Evolutionary conservation across 2,797 vertebrate genomes (phyloP).

Genomic region (Anas acuta): DNA sequence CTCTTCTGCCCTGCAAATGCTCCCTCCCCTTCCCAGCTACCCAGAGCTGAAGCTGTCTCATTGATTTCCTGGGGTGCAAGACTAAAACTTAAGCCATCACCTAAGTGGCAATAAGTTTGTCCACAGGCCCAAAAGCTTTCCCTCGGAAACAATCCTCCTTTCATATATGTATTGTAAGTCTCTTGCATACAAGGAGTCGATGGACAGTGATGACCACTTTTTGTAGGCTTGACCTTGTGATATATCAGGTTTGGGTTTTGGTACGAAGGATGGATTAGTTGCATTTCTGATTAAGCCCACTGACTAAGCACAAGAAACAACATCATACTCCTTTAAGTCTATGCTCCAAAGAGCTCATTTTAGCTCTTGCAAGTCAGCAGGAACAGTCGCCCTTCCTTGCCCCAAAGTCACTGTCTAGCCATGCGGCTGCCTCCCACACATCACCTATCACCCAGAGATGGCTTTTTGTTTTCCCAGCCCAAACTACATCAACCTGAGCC

Average conservation of each 20-base stretch:
- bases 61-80: background rate
- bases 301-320: background rate
- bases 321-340: background rate
- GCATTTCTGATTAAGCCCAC: background rate
- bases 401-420: background rate
- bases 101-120: background rate
- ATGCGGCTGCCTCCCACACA: background rate
- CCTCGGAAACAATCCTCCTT: background rate
- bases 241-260: background rate
- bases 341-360: background rate
- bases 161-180: rapidly evolving
- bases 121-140: background rate
- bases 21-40: background rate
- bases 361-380: background rate
- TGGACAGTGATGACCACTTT: rapidly evolving
- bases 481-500: background rate
- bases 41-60: background rate
- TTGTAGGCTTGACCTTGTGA: background rate
- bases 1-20: background rate
- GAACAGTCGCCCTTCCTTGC: background rate
- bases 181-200: background rate
- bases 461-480: background rate
- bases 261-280: background rate
- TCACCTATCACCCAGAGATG: background rate
- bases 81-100: rapidly evolving